Conservation (phyloP, 2,797 vertebrate species). For the Brotogeris chrysoptera region DNA sequence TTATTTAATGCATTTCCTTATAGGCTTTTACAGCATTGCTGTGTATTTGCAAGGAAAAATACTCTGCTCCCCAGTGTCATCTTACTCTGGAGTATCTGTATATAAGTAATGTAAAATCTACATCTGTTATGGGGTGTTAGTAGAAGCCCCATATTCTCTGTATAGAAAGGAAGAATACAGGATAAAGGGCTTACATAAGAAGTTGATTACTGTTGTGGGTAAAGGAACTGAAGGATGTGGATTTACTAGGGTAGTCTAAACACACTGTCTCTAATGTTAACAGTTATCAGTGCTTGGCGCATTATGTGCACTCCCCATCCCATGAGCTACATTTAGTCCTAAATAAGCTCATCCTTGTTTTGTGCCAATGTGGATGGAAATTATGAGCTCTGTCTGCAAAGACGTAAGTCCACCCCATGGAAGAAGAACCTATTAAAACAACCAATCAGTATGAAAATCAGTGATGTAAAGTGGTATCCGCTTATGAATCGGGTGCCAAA, state of each 20-base stretch:
- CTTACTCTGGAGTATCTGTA: background rate
- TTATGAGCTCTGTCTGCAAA: background rate
- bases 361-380: background rate
- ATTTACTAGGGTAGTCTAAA: background rate
- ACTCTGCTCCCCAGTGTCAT: background rate
- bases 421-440: background rate
- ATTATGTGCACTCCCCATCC: background rate
- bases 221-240: background rate
- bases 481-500: background rate
- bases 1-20: background rate
- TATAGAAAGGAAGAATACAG: background rate
- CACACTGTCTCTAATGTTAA: background rate
- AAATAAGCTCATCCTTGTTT: background rate
- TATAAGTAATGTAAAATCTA: background rate
- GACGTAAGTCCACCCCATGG: background rate
- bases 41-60: background rate
- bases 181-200: background rate
- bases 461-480: background rate
- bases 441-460: background rate
- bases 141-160: background rate
- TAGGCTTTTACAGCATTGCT: background rate
- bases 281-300: background rate
- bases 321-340: background rate
- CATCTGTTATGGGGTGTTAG: background rate
- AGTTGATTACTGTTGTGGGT: background rate